phyloP scores from a whole-genome alignment of 2,797 vertebrate species.

The Platyrinchus mystaceus region DNA sequence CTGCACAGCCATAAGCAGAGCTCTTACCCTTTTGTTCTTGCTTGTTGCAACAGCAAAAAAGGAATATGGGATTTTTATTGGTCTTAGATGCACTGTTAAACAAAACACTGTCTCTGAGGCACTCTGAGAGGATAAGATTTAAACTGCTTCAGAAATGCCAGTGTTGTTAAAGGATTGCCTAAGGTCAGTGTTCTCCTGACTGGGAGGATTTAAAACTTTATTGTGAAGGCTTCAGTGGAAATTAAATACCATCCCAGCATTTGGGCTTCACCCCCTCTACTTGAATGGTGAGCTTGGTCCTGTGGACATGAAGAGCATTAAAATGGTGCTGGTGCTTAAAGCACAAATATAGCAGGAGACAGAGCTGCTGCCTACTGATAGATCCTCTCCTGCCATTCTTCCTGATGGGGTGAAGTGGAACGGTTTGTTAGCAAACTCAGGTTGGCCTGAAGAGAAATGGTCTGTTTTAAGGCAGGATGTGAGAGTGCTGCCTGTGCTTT shows the following conservation, averaged over 20 bases:
- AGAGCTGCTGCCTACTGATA: neutral
- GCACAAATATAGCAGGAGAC: neutral
- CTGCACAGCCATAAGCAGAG: neutral
- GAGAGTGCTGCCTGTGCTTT: neutral
- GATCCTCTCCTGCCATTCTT: neutral
- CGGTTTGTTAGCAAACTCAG: neutral
- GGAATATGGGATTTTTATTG: neutral
- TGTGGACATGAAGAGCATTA: accelerated
- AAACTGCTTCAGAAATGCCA: neutral
- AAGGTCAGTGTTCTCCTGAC: neutral
- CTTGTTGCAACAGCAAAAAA: neutral
- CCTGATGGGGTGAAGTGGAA: neutral
- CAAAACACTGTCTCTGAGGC: neutral
- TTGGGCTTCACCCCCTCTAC: neutral
- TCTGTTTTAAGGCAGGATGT: neutral
- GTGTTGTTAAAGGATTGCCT: neutral
- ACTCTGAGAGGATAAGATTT: neutral
- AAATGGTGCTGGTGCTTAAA: neutral
- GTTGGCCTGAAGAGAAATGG: neutral
- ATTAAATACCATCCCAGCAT: neutral
- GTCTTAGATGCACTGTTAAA: neutral
- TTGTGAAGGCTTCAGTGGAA: neutral
- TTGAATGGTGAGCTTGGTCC: neutral
- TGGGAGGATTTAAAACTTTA: neutral
- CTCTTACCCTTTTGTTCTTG: neutral